phyloP scores from a whole-genome alignment of 2,797 vertebrate species.

The Loris lydekkerianus region DNA sequence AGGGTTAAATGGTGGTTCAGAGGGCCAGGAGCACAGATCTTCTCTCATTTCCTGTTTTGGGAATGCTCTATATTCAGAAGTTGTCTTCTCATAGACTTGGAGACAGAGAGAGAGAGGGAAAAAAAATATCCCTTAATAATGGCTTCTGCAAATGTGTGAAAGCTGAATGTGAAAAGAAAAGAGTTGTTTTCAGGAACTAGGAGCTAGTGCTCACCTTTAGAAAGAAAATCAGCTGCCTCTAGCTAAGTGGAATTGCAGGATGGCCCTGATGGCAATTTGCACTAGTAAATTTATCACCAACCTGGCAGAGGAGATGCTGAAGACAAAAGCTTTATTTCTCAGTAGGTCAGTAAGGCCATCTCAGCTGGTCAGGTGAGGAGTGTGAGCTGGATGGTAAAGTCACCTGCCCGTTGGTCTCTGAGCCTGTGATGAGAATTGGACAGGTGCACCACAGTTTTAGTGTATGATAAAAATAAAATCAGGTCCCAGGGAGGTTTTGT shows the following conservation, averaged over 20 bases:
- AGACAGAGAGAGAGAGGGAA: not conserved
- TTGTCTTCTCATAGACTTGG: constrained; percentile 3
- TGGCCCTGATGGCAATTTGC: constrained; percentile 39
- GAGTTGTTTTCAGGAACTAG: constrained; percentile 51
- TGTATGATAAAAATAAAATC: not conserved
- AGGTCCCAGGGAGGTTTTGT: not conserved
- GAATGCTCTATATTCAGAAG: not conserved
- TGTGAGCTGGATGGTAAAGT: not conserved
- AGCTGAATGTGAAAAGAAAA: not conserved
- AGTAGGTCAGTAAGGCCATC: not conserved
- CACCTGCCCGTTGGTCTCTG: not conserved
- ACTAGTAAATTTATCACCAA: constrained; percentile 50
- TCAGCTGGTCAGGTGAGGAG: not conserved
- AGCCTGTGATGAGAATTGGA: not conserved
- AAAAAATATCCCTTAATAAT: not conserved
- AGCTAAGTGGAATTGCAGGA: constrained; percentile 8
- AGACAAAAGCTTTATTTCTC: constrained; percentile 30
- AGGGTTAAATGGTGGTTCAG: not conserved
- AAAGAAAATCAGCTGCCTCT: constrained; percentile 36
- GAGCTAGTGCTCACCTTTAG: constrained; percentile 44
- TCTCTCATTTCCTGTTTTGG: not conserved
- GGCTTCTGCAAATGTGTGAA: constrained; percentile 27
- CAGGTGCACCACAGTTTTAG: not conserved
- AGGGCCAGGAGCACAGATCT: not conserved
- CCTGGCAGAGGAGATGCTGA: not conserved